Conservation (phyloP, 2,888 invertebrate genomes). For the Paralinhomoeus sp. region DNA sequence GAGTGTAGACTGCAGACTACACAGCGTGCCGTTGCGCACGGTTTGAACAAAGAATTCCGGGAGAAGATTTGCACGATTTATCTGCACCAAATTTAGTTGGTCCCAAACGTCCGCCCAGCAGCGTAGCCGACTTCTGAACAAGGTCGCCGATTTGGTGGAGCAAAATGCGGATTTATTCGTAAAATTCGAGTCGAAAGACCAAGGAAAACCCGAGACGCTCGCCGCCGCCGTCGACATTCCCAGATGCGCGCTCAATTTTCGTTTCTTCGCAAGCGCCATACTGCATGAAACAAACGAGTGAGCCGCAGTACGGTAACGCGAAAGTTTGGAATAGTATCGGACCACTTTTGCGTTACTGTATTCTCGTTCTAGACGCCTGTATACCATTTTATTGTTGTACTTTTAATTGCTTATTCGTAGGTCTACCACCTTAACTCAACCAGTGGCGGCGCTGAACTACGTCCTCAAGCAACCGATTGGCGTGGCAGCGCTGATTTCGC, state of each 20-base stretch:
- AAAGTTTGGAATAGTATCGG: too few relatives aligned
- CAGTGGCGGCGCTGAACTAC: conserved; percentile 29
- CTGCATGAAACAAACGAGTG: conserved; percentile 28
- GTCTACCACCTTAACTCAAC: conserved; percentile 12
- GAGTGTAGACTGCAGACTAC: too few relatives aligned
- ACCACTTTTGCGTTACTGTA: too few relatives aligned
- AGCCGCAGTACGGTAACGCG: conserved; percentile 3
- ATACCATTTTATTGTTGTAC: too few relatives aligned
- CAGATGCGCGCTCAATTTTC: conserved; percentile 33
- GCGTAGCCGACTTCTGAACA: conserved; percentile 28
- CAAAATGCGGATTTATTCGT: conserved; percentile 31
- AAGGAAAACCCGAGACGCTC: conserved; percentile 34
- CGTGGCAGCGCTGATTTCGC: conserved; percentile 34
- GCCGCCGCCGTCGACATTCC: conserved; percentile 34
- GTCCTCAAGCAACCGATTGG: conserved; percentile 32
- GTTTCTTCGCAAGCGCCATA: conserved; percentile 32
- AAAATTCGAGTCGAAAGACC: conserved; percentile 33
- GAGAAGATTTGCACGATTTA: too few relatives aligned
- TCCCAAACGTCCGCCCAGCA: conserved; percentile 26
- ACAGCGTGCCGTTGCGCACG: too few relatives aligned
- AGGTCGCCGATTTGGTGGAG: conserved; percentile 34
- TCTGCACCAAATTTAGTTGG: conserved; percentile 28
- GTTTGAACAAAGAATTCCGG: too few relatives aligned
- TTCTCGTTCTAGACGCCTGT: too few relatives aligned
- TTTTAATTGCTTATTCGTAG: conserved; percentile 7